Evolutionary conservation across 2,888 invertebrate species (phyloP), one percentile per base, ranked within the genome.

Genomic region (Eupithecia vulgata): DNA sequence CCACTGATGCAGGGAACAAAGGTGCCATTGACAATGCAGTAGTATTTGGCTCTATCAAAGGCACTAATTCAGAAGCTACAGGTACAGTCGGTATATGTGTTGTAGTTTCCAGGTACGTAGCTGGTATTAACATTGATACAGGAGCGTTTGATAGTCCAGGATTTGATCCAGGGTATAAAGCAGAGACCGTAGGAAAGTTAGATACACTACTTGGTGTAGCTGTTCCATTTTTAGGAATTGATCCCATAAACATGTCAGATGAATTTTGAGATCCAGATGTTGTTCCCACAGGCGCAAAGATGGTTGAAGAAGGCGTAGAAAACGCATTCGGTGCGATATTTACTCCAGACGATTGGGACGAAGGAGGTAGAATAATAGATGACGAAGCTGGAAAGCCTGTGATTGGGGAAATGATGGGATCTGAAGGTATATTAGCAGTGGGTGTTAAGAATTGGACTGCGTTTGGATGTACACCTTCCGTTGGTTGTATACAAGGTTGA

Each of bases 381-480:
- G 61, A 30, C 13, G 61, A 34, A 34, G 21, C 61, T 34, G 5
- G 37, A 37, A n/a, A 5, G 8, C 64, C 21, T n/a, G 37, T 64
- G 1, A 12, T 37, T 10, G 35, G 40, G 5, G n/a, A 15, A 42
- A 12, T 64, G 21, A 52, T 34, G 17, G 61, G 61, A 7, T 34
- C 34, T 65, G 40, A 25, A 65, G 37, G 21, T 40, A 15, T n/a
- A 64, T 40, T 40, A 30, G 61, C 34, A 37, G 68, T 25, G 10
- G 59, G 68, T 8, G 61, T 70, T 30, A 52, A 71, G 59, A 71
- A 71, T 21, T 61, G 66, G 34, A 68, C 48, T 30, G 66, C 52
- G 48, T 59, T 71, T 17, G 34, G 17, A 62, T 67, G 61, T 34
- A 62, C 12, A 40, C n/a, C 10, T 35, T 62, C 62, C 25, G 40